Conservation (phyloP, 2,797 vertebrate species). For the Pseudochirops cupreus region DNA sequence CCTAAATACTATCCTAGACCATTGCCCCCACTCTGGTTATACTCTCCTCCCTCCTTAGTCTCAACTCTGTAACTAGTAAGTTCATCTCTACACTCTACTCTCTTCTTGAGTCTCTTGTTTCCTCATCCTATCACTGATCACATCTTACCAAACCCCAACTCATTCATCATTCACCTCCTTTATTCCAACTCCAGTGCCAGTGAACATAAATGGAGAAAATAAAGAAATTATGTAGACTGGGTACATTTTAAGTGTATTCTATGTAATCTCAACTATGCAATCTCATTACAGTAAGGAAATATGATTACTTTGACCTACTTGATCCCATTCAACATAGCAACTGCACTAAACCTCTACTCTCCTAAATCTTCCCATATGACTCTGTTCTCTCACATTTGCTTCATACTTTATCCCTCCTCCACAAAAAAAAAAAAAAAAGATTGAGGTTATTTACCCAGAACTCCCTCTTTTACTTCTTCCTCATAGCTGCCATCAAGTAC, state of each 20-base stretch:
- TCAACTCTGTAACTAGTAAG: neutral
- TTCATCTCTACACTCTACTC: neutral
- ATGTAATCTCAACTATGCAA: neutral
- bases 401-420: neutral
- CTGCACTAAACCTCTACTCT: neutral
- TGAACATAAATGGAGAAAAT: neutral
- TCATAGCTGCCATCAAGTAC: neutral
- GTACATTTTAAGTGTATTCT: neutral
- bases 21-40: neutral
- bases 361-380: neutral
- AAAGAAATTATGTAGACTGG: neutral
- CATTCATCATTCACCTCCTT: neutral
- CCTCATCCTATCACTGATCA: neutral
- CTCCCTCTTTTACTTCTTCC: neutral
- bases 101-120: neutral
- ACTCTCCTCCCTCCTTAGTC: neutral
- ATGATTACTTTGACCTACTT: neutral
- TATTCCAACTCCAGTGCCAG: neutral
- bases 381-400: neutral
- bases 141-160: neutral
- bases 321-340: neutral
- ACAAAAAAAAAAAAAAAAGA: too few relatives aligned
- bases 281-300: neutral
- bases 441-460: neutral
- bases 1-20: neutral